Evolutionary conservation across 2,113 vertebrate genomes (phyloP).

Genomic region (Percopsis transmontana): DNA sequence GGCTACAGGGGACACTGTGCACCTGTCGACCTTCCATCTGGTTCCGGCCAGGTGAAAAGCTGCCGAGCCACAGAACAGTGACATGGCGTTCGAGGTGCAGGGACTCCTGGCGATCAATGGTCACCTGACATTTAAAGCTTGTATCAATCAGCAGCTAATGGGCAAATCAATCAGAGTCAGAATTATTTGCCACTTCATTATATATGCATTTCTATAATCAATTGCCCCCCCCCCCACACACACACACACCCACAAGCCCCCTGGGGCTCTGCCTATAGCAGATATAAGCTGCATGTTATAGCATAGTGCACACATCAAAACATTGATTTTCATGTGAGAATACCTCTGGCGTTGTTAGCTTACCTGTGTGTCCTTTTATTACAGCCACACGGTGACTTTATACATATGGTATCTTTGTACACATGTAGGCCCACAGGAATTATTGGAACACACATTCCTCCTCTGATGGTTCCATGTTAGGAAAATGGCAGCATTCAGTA

Average conservation of each 20-base stretch:
- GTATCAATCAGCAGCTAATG: conserved; percentile 77
- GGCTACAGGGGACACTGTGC: background rate
- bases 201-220: conserved; percentile 74
- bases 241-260: background rate
- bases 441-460: conserved; percentile 4
- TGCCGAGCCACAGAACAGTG: conserved; percentile 28
- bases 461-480: conserved; percentile 2
- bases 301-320: no score
- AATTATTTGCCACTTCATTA: conserved; percentile 71
- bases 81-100: conserved; percentile 32
- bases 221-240: conserved; percentile 12
- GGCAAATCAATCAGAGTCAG: conserved; percentile 72
- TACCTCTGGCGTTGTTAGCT: no score
- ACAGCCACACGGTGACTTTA: background rate
- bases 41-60: conserved; percentile 43
- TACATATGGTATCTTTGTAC: background rate
- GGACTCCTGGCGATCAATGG: conserved; percentile 60
- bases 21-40: conserved; percentile 60
- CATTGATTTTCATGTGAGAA: no score
- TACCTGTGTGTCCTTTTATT: background rate
- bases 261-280: background rate
- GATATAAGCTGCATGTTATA: no score
- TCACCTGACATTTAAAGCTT: conserved; percentile 74
- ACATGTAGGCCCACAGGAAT: background rate
- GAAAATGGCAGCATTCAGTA: conserved; percentile 18